Evolutionary conservation across 53 echinoderm and acorn worm species (phyloP).

Genomic region (Temnopleurus reevesii): DNA sequence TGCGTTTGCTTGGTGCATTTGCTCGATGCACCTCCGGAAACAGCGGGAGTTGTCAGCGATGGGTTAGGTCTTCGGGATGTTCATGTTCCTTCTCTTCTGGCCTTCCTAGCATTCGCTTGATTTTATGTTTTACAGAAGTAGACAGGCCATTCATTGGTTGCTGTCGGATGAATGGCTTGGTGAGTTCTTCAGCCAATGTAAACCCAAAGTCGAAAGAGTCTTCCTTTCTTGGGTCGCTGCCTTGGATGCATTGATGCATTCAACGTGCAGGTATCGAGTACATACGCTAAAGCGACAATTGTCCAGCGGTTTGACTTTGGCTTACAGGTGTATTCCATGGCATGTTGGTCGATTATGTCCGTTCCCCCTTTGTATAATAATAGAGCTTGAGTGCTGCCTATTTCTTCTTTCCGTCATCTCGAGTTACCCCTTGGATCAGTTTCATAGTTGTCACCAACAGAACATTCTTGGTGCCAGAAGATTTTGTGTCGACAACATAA

Average conservation of each 20-base stretch:
- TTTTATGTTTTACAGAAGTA: background rate
- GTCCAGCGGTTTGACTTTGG: constrained; percentile 27
- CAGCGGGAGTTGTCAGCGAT: too few relatives aligned
- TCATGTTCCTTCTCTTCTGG: too few relatives aligned
- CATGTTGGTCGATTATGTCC: constrained; percentile 27
- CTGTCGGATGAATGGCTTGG: background rate
- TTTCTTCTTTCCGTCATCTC: constrained; percentile 27
- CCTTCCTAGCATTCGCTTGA: too few relatives aligned
- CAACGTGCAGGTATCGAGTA: constrained; percentile 1
- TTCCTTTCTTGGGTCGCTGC: background rate
- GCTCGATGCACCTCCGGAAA: too few relatives aligned
- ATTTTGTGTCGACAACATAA: constrained; percentile 40
- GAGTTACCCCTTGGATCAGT: background rate
- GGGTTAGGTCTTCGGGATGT: too few relatives aligned
- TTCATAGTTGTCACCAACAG: constrained; percentile 10
- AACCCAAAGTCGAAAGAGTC: background rate
- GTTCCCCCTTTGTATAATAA: constrained; percentile 41
- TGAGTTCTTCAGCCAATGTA: background rate
- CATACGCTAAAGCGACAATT: background rate
- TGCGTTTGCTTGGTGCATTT: too few relatives aligned
- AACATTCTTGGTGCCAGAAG: constrained; percentile 21
- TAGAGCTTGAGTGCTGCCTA: background rate
- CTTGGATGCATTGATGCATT: background rate
- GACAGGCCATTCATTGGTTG: background rate
- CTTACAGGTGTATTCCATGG: background rate